Conservation (phyloP, 2,113 vertebrate genomes). For the Vulpes vulpes region DNA sequence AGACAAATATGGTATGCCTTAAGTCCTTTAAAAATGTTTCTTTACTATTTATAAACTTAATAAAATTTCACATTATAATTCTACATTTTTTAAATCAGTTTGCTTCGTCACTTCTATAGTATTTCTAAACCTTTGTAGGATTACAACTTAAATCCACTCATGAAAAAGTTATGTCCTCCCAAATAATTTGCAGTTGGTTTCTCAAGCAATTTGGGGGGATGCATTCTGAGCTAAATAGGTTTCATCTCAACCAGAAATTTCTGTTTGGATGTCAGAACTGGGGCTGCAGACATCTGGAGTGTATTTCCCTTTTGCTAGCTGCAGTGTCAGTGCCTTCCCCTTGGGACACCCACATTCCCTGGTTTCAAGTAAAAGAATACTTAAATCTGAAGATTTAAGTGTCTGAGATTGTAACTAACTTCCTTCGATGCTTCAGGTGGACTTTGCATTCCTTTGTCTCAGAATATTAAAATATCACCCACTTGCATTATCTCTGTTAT, state of each 20-base stretch:
- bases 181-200: constrained; percentile 55
- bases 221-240: neutral
- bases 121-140: constrained; percentile 41
- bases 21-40: neutral
- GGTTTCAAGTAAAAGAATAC: constrained; percentile 39
- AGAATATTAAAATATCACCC: constrained; percentile 28
- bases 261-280: neutral
- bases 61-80: constrained; percentile 40
- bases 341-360: neutral
- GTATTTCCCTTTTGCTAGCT: neutral
- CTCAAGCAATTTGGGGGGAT: neutral
- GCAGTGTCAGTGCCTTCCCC: neutral
- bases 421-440: neutral
- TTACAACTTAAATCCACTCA: constrained; percentile 14
- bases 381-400: neutral
- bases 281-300: neutral
- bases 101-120: neutral
- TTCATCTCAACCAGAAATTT: constrained; percentile 13
- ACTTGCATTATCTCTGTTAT: neutral
- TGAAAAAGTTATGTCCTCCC: constrained; percentile 28
- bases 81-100: constrained; percentile 24
- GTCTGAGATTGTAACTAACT: neutral
- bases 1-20: neutral
- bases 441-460: constrained; percentile 43
- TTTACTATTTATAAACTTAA: constrained; percentile 12